Evolutionary conservation across 23 tunicate genomes (phyloP), one percentile per base, ranked within the genome.

Genomic region (Styela plicata): DNA sequence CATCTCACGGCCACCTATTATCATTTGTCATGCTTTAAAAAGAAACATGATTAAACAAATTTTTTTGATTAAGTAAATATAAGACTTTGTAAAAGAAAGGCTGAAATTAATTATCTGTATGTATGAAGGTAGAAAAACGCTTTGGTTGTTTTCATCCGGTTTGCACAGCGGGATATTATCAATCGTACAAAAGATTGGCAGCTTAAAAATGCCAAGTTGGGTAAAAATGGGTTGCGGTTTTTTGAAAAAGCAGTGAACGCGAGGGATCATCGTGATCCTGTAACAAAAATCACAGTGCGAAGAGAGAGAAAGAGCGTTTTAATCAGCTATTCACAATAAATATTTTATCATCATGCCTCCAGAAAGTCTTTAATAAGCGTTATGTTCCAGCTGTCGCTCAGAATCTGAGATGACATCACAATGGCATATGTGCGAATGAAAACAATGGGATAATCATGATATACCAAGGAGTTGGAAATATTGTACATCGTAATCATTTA

Each of bases 251-350:
- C 77, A 71, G 77, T 71, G 77, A 71, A 33, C 57, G 13, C 13
- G 57, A 13, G 10, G 57, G 35, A 71, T 34, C 77, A 71, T 16
- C 77, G 77, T 71, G 57, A 71, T 71, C 77, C 77, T 29, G 77
- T 71, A 71, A 71, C 77, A 71, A 71, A 66, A 71, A 71, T 71
- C 77, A 71, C 77, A 71, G 77, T 71, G 77, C 36, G 77, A 71
- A 71, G 77, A 71, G 26, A 71, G 34, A 26, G 27, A 68, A 31
- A 31, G 77, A 44, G 57, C 57, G 57, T 13, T 44, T 7, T 44
- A 7, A 44, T 44, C 13, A 5, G 13, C 57, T 5, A 44, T 44
- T 44, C 57, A 44, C 57, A 44, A 44, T 44, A 44, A 5, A 44
- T 44, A 44, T 44, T 44, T 44, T 13, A 44, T 44, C 10, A 44